Evolutionary conservation across 2,113 vertebrate genomes (phyloP), one percentile per base, ranked within the genome.

Genomic region (Rhinoderma darwinii): DNA sequence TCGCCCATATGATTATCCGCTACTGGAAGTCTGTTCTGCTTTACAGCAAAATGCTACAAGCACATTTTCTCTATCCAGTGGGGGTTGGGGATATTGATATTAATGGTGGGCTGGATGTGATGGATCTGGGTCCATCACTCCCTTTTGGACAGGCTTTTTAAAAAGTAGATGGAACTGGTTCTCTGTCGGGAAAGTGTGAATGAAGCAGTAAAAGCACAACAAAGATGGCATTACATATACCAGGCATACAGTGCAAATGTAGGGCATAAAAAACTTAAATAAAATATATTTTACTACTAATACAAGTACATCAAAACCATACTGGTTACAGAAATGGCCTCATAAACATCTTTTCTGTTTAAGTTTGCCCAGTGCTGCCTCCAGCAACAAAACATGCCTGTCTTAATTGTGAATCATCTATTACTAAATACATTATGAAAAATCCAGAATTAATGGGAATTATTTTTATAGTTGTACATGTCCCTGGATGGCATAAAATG

Each of bases 401-500:
- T 77, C 15, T 32, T 77, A 77, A 76, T 47, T 74, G 72, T 74
- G 72, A 73, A 37, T 74, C 73, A 76, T 47, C n/a, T 44, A 11
- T 32, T 66, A 32, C 61, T 30, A 68, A 17, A 35, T 10, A 39
- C 66, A 70, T 37, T 70, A 66, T 39, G 66, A 20, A 27, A 76
- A 44, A 50, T 50, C 14, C 35, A 25, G 27, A 59, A 81, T 59
- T 39, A 82, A 30, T 44, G 37, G 27, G 15, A 30, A 41, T 54
- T 11, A 74, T 84, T 25, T 50, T 2, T 68, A 68, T 79, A 50
- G 50, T 86, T 50, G 41, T 43, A 18, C 14, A 51, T 56, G 30
- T 30, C 32, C 32, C 35, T 39, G 25, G 17, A 37, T 44, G 35
- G 43, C 47, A 37, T 37, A 35, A n/a, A 15, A 72, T 80, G 35